Evolutionary conservation across 64 coral and sea anemone genomes (phyloP).

Genomic region (Stichodactyla helianthus): DNA sequence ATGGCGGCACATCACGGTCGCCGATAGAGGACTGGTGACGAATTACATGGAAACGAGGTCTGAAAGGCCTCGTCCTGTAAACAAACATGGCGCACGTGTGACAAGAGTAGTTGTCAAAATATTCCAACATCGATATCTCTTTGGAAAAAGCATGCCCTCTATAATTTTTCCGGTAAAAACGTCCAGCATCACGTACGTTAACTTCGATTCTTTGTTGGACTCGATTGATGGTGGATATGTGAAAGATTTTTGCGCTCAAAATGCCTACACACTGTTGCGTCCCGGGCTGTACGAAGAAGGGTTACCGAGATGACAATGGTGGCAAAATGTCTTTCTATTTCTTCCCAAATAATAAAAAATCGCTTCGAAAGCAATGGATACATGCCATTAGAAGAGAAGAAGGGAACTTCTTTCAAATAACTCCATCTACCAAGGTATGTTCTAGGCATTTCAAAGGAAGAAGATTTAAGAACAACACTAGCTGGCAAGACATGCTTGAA

Average conservation of each 20-base stretch:
- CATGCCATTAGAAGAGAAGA: too few relatives aligned
- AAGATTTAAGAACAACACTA: too few relatives aligned
- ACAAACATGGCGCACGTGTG: constrained; percentile 13
- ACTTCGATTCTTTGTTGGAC: neutral
- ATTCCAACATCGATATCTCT: neutral
- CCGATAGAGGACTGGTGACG: constrained; percentile 17
- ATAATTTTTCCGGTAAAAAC: neutral
- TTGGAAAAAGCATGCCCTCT: neutral
- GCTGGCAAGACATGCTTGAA: too few relatives aligned
- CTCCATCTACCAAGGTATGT: too few relatives aligned
- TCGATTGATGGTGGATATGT: neutral
- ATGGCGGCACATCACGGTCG: constrained; percentile 25
- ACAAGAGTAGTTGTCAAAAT: neutral
- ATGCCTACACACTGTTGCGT: too few relatives aligned
- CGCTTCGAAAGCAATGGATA: too few relatives aligned
- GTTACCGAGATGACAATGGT: too few relatives aligned
- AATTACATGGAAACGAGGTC: constrained; percentile 28
- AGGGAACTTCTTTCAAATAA: too few relatives aligned
- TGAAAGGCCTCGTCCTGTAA: neutral
- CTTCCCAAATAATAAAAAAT: too few relatives aligned
- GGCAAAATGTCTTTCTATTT: too few relatives aligned
- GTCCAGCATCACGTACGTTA: neutral
- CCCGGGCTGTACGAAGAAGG: too few relatives aligned
- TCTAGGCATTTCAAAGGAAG: too few relatives aligned
- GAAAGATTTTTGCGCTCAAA: constrained; percentile 6